These are phyloP conservation scores for Villa cingulata DNA, from an alignment of 2,888 invertebrate species.

Conservation along the genomic window DNA sequence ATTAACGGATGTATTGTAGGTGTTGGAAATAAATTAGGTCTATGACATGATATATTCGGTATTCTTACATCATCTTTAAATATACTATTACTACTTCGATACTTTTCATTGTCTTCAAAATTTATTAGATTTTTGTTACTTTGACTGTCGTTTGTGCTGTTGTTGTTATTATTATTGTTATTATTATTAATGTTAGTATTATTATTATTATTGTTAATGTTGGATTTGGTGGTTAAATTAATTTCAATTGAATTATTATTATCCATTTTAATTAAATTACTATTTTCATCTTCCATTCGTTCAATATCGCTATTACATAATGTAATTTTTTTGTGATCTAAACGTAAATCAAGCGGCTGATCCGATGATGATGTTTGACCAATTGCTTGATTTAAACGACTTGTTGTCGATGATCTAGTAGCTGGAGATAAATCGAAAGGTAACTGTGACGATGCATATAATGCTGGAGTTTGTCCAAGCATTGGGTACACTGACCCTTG, in stretches of 20 bases:
- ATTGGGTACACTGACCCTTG: constrained; percentile 61
- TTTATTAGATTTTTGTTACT: constrained; percentile 11
- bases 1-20: constrained; percentile 56
- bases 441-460: constrained; percentile 40
- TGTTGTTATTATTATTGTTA: constrained; percentile 15
- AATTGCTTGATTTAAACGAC: constrained; percentile 30
- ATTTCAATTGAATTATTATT: constrained; percentile 30
- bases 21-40: constrained; percentile 33
- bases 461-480: constrained; percentile 42
- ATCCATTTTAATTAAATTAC: constrained; percentile 52
- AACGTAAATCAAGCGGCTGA: constrained; percentile 76
- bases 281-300: constrained; percentile 69
- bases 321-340: constrained; percentile 63
- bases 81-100: constrained; percentile 4
- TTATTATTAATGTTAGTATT: constrained; percentile 14
- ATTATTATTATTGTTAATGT: constrained; percentile 10
- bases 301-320: constrained; percentile 25
- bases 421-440: constrained; percentile 51
- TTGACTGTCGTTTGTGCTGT: constrained; percentile 11
- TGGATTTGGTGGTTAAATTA: constrained; percentile 17
- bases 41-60: constrained; percentile 30
- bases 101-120: constrained; percentile 13
- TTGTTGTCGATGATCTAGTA: constrained; percentile 27
- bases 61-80: constrained; percentile 26
- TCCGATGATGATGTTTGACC: constrained; percentile 38